Conservation (phyloP, 2,888 invertebrate species). For the Mallateleia sp. region DNA sequence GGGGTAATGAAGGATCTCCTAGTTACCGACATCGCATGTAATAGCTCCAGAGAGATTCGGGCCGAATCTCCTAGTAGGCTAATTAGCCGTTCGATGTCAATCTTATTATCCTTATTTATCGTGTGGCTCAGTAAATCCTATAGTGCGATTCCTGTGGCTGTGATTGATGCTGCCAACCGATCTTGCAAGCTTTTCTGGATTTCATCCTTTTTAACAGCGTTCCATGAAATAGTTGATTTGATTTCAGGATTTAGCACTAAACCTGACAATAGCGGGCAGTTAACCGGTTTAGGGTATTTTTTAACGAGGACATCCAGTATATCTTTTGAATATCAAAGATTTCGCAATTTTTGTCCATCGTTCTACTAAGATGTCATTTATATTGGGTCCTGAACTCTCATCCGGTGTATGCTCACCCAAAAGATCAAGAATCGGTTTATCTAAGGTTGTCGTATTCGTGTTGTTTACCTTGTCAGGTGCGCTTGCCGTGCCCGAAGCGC, state of each 20-base stretch:
- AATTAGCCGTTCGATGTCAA: background rate
- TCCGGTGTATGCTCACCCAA: background rate
- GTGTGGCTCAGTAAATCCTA: background rate
- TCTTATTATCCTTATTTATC: background rate
- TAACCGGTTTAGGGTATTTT: slow-evolving; percentile 12
- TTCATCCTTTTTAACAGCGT: background rate
- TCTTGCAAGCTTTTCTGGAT: background rate
- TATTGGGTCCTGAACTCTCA: background rate
- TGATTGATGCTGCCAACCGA: background rate
- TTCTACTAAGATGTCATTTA: background rate
- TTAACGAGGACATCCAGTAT: too few species aligned
- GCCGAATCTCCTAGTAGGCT: slow-evolving; percentile 1
- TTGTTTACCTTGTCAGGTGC: background rate
- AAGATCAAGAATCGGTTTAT: background rate
- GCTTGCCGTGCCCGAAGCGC: background rate
- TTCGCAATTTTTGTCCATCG: background rate
- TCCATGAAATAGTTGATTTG: slow-evolving; percentile 1
- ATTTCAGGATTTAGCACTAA: background rate
- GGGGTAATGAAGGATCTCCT: slow-evolving; percentile 1
- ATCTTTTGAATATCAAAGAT: background rate
- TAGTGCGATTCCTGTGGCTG: background rate
- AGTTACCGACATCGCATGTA: slow-evolving; percentile 11
- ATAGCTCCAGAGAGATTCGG: background rate
- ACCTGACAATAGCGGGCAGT: background rate
- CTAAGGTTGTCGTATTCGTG: background rate